Conservation (phyloP, 2,888 invertebrate species). For the Cataglyphis albicans region DNA sequence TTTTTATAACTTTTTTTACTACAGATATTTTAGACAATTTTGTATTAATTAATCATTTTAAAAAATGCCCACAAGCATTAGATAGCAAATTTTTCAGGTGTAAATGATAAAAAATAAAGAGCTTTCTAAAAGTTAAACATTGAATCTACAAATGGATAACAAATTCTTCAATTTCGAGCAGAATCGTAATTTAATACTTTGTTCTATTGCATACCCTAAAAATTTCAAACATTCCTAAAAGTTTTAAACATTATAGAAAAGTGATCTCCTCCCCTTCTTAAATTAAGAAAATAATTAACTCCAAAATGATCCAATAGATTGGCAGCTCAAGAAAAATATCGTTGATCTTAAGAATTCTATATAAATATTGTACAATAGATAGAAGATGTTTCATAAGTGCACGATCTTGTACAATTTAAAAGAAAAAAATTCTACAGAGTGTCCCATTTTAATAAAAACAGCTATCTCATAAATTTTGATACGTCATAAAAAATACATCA, state of each 20-base stretch:
- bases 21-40: background rate
- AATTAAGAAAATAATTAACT: too few species aligned
- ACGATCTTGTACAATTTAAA: too few species aligned
- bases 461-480: too few species aligned
- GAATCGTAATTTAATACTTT: background rate
- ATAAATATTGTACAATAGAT: too few species aligned
- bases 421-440: too few species aligned
- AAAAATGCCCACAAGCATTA: background rate
- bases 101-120: background rate
- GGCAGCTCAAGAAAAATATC: too few species aligned
- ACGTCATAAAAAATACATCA: too few species aligned
- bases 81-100: background rate
- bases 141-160: background rate
- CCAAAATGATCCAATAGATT: too few species aligned
- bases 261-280: too few species aligned
- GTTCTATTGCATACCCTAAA: background rate
- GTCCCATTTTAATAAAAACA: too few species aligned
- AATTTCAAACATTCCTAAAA: background rate
- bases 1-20: background rate
- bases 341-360: too few species aligned
- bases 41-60: background rate
- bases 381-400: too few species aligned
- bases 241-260: background rate
- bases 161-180: background rate
- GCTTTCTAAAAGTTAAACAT: background rate